Evolutionary conservation across 2,888 invertebrate genomes (phyloP), one percentile per base, ranked within the genome.

Genomic region (Diplazon laetatorius): DNA sequence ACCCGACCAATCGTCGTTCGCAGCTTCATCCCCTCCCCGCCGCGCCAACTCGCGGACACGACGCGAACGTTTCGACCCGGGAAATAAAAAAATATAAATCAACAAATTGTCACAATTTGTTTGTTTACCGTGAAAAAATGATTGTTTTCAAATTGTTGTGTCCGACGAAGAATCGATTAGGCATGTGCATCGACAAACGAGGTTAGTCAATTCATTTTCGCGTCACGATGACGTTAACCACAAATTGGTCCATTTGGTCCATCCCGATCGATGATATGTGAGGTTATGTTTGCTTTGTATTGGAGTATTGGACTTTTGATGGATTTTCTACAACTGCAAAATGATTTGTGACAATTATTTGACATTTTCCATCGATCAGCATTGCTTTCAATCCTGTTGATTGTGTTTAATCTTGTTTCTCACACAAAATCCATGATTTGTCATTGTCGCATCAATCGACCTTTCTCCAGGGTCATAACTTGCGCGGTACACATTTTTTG

Each of bases 211-310:
- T n/a, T n/a, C n/a, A n/a, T n/a, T n/a, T n/a, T n/a, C n/a, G n/a
- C n/a, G n/a, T n/a, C n/a, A n/a, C n/a, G n/a, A n/a, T n/a, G n/a
- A n/a, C n/a, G n/a, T n/a, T n/a, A n/a, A n/a, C n/a, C n/a, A n/a
- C n/a, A n/a, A 5, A 9, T 30, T 30, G 30, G 30, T 48, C 39
- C 16, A 3, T 62, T 39, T 16, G 10, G 10, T 0, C 22, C 44
- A n/a, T 9, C 6, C n/a, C 2, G n/a, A 37, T n/a, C n/a, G 1
- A 14, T 8, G 2, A 8, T n/a, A 2, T 14, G 37, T 52, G 50
- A 78, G 78, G 78, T 78, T 78, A 78, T 69, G 70, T 35, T 60
- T 37, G 22, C n/a, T n/a, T n/a, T n/a, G n/a, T n/a, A n/a, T n/a
- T n/a, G n/a, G n/a, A n/a, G n/a, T n/a, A n/a, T n/a, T n/a, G n/a